Conservation (phyloP, 2,888 invertebrate genomes). For the Drosophila anomelani region DNA sequence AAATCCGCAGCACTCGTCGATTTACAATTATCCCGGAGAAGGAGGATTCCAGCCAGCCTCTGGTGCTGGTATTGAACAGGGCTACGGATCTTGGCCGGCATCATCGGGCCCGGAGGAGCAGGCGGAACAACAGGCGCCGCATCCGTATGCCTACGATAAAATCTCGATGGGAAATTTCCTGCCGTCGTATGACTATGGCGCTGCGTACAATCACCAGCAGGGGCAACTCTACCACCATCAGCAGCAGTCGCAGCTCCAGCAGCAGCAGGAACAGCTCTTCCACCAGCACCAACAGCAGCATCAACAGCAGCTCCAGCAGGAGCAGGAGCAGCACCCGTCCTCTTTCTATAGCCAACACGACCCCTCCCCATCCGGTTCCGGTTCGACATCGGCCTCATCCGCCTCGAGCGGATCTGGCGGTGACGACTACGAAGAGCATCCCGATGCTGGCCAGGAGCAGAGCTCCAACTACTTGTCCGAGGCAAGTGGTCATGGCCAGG, state of each 20-base stretch:
- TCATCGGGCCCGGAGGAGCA: constrained; percentile 31
- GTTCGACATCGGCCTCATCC: constrained; percentile 18
- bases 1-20: constrained; percentile 61
- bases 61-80: constrained; percentile 51
- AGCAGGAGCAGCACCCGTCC: constrained; percentile 33
- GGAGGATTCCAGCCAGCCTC: constrained; percentile 62
- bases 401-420: constrained; percentile 40
- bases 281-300: constrained; percentile 55
- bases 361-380: constrained; percentile 21
- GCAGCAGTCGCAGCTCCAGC: constrained; percentile 60
- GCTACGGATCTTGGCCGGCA: constrained; percentile 49
- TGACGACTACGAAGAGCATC: constrained; percentile 65
- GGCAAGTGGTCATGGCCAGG: constrained; percentile 52
- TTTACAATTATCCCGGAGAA: constrained; percentile 73
- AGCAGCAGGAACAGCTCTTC: constrained; percentile 52
- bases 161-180: constrained; percentile 82
- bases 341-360: constrained; percentile 50
- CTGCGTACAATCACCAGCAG: constrained; percentile 68
- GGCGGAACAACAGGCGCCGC: constrained; percentile 36
- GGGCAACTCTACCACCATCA: constrained; percentile 26
- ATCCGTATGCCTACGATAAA: constrained; percentile 77
- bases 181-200: constrained; percentile 77
- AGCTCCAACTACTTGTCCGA: constrained; percentile 69
- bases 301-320: constrained; percentile 43
- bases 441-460: constrained; percentile 64